Percentiles rank a stretch among this genome's conserved stretches.
Conservation (phyloP, 2,113 vertebrate genomes). For the Rissa tridactyla region DNA sequence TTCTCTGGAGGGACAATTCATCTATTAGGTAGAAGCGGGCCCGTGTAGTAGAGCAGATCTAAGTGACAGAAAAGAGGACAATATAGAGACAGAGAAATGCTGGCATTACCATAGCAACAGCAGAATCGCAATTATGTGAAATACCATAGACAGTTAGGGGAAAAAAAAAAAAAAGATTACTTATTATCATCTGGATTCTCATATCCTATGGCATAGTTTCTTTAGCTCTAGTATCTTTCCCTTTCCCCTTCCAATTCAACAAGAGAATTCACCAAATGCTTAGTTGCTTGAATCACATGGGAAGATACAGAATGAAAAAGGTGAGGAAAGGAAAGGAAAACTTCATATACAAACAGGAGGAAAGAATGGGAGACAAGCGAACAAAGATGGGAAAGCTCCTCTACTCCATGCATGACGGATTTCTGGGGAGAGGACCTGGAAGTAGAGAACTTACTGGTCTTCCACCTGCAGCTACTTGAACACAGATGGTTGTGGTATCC, state of each 20-base stretch:
- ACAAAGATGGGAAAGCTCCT: neutral
- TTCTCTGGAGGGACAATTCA: neutral
- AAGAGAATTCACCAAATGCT: neutral
- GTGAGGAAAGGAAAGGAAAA: neutral
- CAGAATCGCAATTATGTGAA: neutral
- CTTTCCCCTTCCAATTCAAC: neutral
- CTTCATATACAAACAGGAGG: neutral
- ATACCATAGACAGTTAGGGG: neutral
- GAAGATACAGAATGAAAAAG: neutral
- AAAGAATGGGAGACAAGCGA: neutral
- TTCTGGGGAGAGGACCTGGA: neutral
- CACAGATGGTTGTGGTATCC: neutral
- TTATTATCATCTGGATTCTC: neutral
- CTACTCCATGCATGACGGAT: neutral
- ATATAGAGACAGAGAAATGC: neutral
- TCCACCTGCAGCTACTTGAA: neutral
- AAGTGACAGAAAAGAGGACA: neutral
- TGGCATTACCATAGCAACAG: constrained; percentile 4
- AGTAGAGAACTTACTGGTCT: neutral
- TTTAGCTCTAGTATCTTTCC: neutral
- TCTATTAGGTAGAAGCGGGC: neutral
- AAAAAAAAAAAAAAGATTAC: neutral
- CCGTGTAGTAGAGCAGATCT: neutral
- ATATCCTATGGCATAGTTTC: neutral
- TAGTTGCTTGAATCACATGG: neutral